These are phyloP conservation scores for Emydoidea blandingii DNA, from an alignment of 2,797 vertebrate species.

Conservation along the genomic window DNA sequence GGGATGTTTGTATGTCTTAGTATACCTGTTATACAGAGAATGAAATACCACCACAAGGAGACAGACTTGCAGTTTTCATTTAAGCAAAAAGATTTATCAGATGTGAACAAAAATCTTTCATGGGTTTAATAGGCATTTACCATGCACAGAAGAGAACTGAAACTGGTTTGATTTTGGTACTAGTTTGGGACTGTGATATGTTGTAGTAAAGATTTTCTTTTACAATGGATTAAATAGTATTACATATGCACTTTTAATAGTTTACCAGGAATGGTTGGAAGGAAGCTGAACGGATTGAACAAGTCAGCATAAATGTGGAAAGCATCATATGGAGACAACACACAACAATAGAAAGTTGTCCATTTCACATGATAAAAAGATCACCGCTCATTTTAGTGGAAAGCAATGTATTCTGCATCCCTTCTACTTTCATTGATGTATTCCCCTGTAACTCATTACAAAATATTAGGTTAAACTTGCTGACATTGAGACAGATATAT, in stretches of 20 bases:
- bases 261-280: not conserved
- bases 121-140: constrained; percentile 11
- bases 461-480: not conserved
- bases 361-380: not conserved
- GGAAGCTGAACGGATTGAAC: not conserved
- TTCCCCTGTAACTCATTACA: not conserved
- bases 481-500: not conserved
- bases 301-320: not conserved
- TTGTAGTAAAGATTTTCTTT: not conserved
- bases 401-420: not conserved
- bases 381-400: not conserved
- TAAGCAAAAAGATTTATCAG: accelerated
- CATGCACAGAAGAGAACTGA: not conserved
- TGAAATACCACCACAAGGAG: constrained; percentile 9
- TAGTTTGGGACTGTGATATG: not conserved
- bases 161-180: not conserved
- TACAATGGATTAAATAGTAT: not conserved
- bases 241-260: not conserved
- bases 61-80: constrained; percentile 17
- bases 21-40: not conserved
- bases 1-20: not conserved
- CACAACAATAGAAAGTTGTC: not conserved
- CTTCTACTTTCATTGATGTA: not conserved
- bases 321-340: not conserved
- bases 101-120: not conserved